Base-by-base conservation (phyloP, 37 sponge, comb jelly and placozoan genomes). In the Ephydatia muelleri region DNA sequence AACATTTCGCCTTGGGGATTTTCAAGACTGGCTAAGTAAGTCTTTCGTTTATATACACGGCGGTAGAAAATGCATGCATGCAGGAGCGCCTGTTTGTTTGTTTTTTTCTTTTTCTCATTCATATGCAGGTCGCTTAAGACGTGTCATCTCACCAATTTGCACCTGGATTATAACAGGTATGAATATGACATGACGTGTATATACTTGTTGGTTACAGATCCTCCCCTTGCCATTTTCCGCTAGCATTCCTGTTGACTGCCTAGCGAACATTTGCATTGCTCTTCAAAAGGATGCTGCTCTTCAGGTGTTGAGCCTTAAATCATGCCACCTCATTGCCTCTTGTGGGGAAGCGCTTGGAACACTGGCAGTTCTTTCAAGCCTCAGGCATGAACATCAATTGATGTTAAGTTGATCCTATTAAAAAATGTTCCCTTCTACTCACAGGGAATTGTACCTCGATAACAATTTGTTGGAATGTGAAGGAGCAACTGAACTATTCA, bases 241-340 rank as follows among this genome's bases (percentile, higher is more conserved):
- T 43, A 85, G 81, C 19, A 74, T 85, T 26, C 47, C 72, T 14
- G 70, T 47, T 32, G 73, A 28, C 39, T 38, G 82, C 26, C 49
- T 92, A 19, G 49, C 48, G 1, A 29, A 9, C 13, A 76, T 92
- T 13, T 93, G 90, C 73, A 79, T 65, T 23, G 66, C 21, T 2
- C 71, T 93, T 8, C 68, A 49, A 28, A 57, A 22, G 30, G 19
- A 9, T 39, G 25, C 49, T 2, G 47, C 76, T 19, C 47, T 93
- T 27, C 77, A 77, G 0, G 26, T 84, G 21, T 90, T 93, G 57
- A 93, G 85, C 38, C 78, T 93, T 23, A 83, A 89, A 76, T 93
- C 65, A 73, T 93, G 93, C 38, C 74, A 86, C 2, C 38, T 93
- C 57, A 67, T 38, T 64, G 19, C 38, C 29, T 32, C 69, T 21